Percentiles rank a stretch among this genome's conserved stretches.
Conservation (phyloP, 2,888 invertebrate genomes). For the Aproaerema taeniolella region DNA sequence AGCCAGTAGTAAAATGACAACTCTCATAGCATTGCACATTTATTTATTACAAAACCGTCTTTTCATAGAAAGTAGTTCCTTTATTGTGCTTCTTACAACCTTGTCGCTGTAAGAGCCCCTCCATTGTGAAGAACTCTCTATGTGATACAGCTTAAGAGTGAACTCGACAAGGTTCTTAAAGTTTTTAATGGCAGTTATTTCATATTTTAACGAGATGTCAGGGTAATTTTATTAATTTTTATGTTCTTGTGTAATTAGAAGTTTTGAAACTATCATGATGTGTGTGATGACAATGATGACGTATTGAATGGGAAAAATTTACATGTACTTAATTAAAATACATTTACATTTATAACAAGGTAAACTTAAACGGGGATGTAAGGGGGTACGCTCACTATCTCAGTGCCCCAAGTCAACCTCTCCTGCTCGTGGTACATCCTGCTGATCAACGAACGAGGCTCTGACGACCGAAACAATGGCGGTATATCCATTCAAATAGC, state of each 20-base stretch:
- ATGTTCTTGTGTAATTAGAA: not conserved
- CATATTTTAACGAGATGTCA: conserved; percentile 6
- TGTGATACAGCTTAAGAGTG: conserved; percentile 2
- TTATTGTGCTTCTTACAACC: conserved; percentile 48
- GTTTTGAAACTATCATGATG: not conserved
- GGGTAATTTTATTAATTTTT: not conserved
- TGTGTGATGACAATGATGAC: too few species aligned
- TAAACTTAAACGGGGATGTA: too few species aligned
- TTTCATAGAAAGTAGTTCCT: conserved; percentile 37
- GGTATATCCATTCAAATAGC: too few species aligned
- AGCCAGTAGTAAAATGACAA: conserved; percentile 29
- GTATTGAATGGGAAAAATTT: not conserved
- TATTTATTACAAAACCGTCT: conserved; percentile 34
- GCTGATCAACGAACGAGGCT: too few species aligned
- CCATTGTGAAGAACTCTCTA: conserved; percentile 33
- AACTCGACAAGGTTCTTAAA: conserved; percentile 35
- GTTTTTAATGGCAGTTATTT: conserved; percentile 3
- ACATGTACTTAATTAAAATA: not conserved
- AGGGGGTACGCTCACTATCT: too few species aligned
- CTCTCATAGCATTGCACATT: conserved; percentile 19
- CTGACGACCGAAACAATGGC: too few species aligned
- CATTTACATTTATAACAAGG: too few species aligned
- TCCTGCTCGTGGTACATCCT: too few species aligned
- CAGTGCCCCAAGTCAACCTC: too few species aligned
- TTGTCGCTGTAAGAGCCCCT: conserved; percentile 37